Evolutionary conservation across 2,113 vertebrate genomes (phyloP), one percentile per base, ranked within the genome.

Genomic region (Lichenostomus cassidix): DNA sequence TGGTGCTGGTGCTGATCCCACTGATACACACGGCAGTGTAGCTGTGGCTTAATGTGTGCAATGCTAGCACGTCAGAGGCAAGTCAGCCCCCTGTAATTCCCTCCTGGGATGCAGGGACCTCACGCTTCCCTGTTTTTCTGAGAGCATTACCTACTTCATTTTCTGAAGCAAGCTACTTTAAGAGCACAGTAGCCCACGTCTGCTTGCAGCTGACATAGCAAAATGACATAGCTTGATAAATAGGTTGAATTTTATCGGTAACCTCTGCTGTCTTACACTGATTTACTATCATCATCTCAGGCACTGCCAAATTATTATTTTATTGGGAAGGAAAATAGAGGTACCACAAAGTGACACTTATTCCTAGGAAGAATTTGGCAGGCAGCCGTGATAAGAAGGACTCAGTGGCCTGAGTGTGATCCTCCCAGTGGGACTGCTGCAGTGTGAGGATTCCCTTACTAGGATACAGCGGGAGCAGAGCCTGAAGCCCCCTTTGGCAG

Each of bases 241-340:
- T 96, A 89, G 87, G 95, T 92, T 92, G 94, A 93, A 94, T 84
- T 82, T 90, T 96, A 94, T 94, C 59, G 4, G 87, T 87, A 94
- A 95, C 92, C 94, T 90, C 86, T 93, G 83, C 97, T 97, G 95
- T 93, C 97, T 95, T 96, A 88, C 95, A 77, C 90, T 97, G 97
- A 98, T 98, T 98, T 97, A 97, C 94, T 96, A 92, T 97, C 93
- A 94, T 92, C 95, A 96, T 95, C 87, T 93, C 96, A 94, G 74
- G 88, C 87, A 84, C 87, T 96, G 97, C 97, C 97, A 97, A 97
- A 97, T 97, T 96, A 96, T 96, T 97, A 95, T 97, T 98, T 97
- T 97, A 97, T 94, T 97, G 97, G 92, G 81, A 95, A 97, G 96
- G 95, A 96, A 97, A 97, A 90, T 91, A 96, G 77, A 93, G 95